These are phyloP conservation scores for Ceryle rudis DNA, from an alignment of 2,797 vertebrate genomes.

Conservation along the genomic window DNA sequence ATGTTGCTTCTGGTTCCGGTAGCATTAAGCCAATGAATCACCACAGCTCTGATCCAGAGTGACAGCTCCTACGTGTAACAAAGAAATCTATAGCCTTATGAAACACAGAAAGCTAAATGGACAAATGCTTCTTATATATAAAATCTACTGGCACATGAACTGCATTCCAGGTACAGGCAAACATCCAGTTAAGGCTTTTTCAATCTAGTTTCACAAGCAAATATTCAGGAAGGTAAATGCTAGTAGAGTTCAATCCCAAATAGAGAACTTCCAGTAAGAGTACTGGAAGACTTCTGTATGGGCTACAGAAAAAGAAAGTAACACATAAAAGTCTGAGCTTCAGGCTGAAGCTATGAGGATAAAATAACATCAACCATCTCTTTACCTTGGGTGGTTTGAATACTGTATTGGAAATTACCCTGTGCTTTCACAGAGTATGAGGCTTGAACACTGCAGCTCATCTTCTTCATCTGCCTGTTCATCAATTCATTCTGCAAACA, in stretches of 20 bases:
- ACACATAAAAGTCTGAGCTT: not conserved
- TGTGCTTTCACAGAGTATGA: not conserved
- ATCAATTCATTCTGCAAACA: not conserved
- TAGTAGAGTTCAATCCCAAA: not conserved
- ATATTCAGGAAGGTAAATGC: not conserved
- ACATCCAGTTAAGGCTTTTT: not conserved
- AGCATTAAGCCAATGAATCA: constrained; percentile 19
- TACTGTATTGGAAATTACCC: not conserved
- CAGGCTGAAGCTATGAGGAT: not conserved
- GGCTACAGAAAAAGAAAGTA: not conserved
- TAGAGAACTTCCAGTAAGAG: not conserved
- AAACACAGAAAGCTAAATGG: not conserved
- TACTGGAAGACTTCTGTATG: not conserved
- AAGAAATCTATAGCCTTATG: not conserved
- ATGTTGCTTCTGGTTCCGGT: not conserved
- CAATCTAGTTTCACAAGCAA: not conserved
- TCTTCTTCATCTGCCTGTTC: not conserved
- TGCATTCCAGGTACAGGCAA: not conserved
- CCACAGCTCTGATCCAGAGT: not conserved
- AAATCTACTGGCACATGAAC: not conserved
- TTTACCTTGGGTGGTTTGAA: not conserved
- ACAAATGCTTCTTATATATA: not conserved
- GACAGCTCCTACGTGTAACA: not conserved
- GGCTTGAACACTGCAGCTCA: not conserved
- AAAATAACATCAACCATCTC: not conserved